Evolutionary conservation across 2,888 invertebrate genomes (phyloP).

Genomic region (Myathropa florea): DNA sequence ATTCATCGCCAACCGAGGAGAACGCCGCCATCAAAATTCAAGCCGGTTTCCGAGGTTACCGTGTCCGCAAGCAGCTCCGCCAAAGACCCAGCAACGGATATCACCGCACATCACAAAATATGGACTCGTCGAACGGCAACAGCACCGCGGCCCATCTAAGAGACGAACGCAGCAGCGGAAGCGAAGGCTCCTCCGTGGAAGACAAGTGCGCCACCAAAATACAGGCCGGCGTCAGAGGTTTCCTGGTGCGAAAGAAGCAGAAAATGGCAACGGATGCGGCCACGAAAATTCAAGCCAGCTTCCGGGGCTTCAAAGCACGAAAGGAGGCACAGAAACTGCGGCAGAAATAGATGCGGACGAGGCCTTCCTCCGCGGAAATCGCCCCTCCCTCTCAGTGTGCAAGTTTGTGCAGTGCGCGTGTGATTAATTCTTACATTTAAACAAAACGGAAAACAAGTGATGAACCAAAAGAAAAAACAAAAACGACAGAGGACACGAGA

Average conservation of each 20-base stretch:
- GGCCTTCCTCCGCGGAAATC: constrained; percentile 1
- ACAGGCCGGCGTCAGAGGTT: constrained; percentile 79
- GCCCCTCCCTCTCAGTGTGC: constrained; percentile 29
- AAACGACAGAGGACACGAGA: constrained; percentile 1
- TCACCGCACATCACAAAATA: constrained; percentile 30
- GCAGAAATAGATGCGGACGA: constrained; percentile 72
- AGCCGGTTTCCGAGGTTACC: constrained; percentile 83
- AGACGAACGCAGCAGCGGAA: constrained; percentile 61
- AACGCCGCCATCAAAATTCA: constrained; percentile 83
- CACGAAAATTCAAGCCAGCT: constrained; percentile 80
- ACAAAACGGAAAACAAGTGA: constrained; percentile 19
- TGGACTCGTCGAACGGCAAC: constrained; percentile 50
- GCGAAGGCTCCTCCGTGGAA: constrained; percentile 73
- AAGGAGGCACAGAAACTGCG: constrained; percentile 78
- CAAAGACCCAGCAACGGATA: constrained; percentile 58
- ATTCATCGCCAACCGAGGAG: constrained; percentile 78
- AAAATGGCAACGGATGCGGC: constrained; percentile 79
- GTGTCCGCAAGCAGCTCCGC: constrained; percentile 81
- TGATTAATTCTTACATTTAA: constrained; percentile 14
- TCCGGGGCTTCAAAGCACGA: constrained; percentile 80
- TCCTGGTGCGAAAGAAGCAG: constrained; percentile 79
- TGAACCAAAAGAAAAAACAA: not conserved
- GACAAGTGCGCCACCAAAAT: constrained; percentile 80
- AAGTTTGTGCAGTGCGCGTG: constrained; percentile 61
- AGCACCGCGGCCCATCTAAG: constrained; percentile 51